Evolutionary conservation across 2,113 vertebrate species (phyloP).

Genomic region (Hepsetus odoe): DNA sequence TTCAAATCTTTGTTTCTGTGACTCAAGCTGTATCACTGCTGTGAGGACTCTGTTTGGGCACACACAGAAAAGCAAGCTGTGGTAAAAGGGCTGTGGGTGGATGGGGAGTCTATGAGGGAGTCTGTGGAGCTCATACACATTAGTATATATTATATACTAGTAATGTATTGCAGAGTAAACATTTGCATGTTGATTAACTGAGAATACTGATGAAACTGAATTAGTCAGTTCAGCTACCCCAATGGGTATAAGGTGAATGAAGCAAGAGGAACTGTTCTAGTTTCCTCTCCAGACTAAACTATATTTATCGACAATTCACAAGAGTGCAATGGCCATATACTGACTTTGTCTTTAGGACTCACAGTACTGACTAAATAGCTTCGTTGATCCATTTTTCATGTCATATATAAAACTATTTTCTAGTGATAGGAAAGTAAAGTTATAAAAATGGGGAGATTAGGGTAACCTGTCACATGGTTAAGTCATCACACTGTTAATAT

Average conservation of each 20-base stretch:
- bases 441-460: no score
- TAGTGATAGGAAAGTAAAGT: no score
- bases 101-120: background rate
- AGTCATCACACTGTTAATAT: no score
- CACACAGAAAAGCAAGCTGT: background rate
- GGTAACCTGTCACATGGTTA: no score
- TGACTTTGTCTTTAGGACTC: no score
- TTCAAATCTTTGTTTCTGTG: background rate
- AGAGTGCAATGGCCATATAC: no score
- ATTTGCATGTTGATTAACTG: background rate
- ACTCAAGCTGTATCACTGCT: background rate
- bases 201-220: background rate
- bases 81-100: background rate
- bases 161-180: background rate
- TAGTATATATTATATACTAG: no score
- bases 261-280: no score
- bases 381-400: no score
- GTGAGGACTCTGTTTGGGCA: background rate
- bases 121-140: background rate
- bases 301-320: background rate
- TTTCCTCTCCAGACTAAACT: background rate
- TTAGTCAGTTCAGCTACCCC: background rate
- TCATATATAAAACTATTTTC: no score
- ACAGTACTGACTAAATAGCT: no score
- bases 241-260: background rate